phyloP scores from a whole-genome alignment of 2,113 vertebrate species.

The Telmatochromis brichardi region DNA sequence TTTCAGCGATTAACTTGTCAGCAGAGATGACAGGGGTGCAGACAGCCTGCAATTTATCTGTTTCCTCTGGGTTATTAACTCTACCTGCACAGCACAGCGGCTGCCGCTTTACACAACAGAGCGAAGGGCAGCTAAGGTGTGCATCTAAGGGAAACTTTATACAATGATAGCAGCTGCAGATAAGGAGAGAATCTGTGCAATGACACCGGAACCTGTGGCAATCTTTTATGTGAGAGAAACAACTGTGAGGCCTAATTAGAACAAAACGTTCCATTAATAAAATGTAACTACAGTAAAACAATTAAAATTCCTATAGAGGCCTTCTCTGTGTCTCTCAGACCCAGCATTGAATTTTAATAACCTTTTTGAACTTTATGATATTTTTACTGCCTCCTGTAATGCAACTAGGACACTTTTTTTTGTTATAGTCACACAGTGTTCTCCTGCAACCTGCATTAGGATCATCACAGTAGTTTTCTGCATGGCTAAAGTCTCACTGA shows the following conservation, averaged over 20 bases:
- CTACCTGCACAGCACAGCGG: background rate
- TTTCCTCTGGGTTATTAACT: slow-evolving; percentile 25
- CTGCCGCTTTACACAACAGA: slow-evolving; percentile 1
- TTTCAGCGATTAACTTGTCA: slow-evolving; percentile 22
- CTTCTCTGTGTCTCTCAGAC: background rate
- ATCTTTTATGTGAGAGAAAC: background rate
- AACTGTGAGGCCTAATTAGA: background rate
- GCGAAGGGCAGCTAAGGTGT: slow-evolving; percentile 33
- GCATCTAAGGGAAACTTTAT: slow-evolving; percentile 2
- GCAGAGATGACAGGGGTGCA: background rate
- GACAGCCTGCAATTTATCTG: slow-evolving; percentile 17
- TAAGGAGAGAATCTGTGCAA: slow-evolving; percentile 28
- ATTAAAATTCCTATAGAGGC: background rate
- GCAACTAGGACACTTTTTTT: background rate
- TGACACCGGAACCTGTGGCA: background rate
- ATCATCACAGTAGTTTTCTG: background rate
- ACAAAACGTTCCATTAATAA: background rate
- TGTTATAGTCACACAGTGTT: background rate
- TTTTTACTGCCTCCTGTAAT: background rate
- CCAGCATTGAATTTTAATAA: background rate
- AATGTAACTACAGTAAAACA: background rate
- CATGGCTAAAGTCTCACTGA: background rate
- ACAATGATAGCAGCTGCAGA: background rate
- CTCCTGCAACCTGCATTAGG: background rate
- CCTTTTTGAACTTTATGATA: background rate